Base-by-base conservation (phyloP, 2,113 vertebrate species). In the Physeter macrocephalus region DNA sequence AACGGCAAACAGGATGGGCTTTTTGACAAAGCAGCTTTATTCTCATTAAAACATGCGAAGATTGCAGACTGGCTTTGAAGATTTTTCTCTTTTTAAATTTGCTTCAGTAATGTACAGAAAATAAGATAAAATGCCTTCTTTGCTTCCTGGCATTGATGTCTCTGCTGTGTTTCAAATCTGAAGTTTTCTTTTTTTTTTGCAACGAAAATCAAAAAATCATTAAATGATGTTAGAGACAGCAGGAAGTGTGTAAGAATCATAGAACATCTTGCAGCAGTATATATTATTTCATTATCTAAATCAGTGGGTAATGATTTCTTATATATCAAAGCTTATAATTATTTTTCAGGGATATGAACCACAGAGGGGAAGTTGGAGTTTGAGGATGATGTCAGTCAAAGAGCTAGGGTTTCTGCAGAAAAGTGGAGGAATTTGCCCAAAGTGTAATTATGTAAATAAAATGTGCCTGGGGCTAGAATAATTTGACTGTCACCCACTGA, bases 391-490 rank as follows among this genome's bases (percentile, higher is more conserved):
- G 96, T 77, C 85, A 62, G 81, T 94, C n/a, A 82, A 94, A 90
- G 91, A 95, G 90, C 54, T 78, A 74, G 95, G 57, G 78, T 78
- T 97, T 97, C 92, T 94, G 93, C 75, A 71, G 93, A 84, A 94
- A 96, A 86, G 80, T 92, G 91, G 66, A 97, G 87, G 69, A 92
- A 97, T 97, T 94, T 62, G 43, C 94, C 97, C 97, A 96, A 97
- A 98, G 96, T 95, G 59, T 87, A 95, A 97, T 97, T 97, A 97
- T 97, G 97, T 97, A 98, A 97, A 98, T 97, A 97, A 95, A 96
- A 80, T 75, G 27, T 71, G 96, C 96, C 62, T 1, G 3, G 39
- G 93, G 97, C 97, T 96, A 80, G 97, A 97, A 97, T 96, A 97
- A 95, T 93, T 64, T 95, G 77, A 88, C 88, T 71, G 96, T 92